phyloP scores from a whole-genome alignment of 2,888 invertebrate species.

The Apodemia hepburni region DNA sequence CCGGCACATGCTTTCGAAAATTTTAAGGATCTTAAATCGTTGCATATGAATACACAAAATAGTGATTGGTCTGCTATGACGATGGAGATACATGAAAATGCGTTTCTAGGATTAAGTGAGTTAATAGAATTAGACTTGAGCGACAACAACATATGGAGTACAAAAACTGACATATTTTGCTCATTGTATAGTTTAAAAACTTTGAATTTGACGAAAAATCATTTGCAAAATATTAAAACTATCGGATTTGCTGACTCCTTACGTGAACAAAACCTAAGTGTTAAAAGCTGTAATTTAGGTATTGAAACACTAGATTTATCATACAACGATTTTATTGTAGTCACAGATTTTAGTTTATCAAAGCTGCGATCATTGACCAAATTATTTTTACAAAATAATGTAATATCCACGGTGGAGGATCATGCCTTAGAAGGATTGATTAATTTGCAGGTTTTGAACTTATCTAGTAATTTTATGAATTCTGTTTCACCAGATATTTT shows the following conservation, averaged over 20 bases:
- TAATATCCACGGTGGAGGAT: constrained; percentile 85
- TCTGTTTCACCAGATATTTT: constrained; percentile 88
- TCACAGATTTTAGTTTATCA: constrained; percentile 85
- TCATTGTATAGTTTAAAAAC: constrained; percentile 84
- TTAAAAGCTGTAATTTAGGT: constrained; percentile 84
- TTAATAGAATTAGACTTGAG: constrained; percentile 85
- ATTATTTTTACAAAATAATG: constrained; percentile 87
- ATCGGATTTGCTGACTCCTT: constrained; percentile 87
- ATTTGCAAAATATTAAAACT: constrained; percentile 87
- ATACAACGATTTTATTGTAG: constrained; percentile 84
- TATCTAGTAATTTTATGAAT: constrained; percentile 89
- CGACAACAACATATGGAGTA: constrained; percentile 88
- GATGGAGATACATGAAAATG: constrained; percentile 85
- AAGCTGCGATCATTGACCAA: constrained; percentile 84
- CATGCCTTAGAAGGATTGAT: constrained; percentile 85
- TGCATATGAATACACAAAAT: constrained; percentile 87
- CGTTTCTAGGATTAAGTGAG: constrained; percentile 84
- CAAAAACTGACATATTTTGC: constrained; percentile 86
- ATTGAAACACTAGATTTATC: constrained; percentile 87
- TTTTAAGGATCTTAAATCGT: constrained; percentile 83
- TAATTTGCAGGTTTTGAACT: constrained; percentile 85
- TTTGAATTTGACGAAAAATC: constrained; percentile 88
- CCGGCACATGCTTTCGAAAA: constrained; percentile 85
- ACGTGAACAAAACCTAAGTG: constrained; percentile 75
- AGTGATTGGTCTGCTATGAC: constrained; percentile 90